Evolutionary conservation across 2,797 vertebrate species (phyloP).

Genomic region (Enteromius mattozi): DNA sequence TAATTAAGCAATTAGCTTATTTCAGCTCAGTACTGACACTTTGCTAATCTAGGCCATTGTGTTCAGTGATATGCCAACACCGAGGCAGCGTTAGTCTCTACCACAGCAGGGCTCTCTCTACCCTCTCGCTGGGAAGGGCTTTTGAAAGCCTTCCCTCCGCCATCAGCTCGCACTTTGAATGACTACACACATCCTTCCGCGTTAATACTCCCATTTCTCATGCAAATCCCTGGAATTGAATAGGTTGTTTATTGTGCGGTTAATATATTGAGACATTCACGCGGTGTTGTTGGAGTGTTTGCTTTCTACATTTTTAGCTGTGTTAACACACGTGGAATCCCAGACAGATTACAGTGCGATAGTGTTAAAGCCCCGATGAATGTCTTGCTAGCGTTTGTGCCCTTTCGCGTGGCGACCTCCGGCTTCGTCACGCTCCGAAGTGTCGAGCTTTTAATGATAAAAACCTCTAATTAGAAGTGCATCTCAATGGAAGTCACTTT

Average conservation of each 20-base stretch:
- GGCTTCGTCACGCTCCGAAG: slow-evolving; percentile 51
- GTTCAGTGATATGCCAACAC: slow-evolving; percentile 75
- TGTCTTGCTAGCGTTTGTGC: slow-evolving; percentile 66
- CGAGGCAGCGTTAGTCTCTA: slow-evolving; percentile 65
- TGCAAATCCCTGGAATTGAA: slow-evolving; percentile 83
- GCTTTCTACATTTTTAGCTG: slow-evolving; percentile 74
- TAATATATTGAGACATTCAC: slow-evolving; percentile 81
- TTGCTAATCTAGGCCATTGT: slow-evolving; percentile 81
- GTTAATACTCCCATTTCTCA: slow-evolving; percentile 80
- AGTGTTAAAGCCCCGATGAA: slow-evolving; percentile 73
- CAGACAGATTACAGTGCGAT: slow-evolving; percentile 80
- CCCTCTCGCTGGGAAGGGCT: slow-evolving; percentile 64
- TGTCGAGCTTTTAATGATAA: slow-evolving; percentile 52
- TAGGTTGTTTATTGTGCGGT: slow-evolving; percentile 82
- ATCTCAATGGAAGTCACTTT: slow-evolving; percentile 41
- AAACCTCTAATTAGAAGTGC: slow-evolving; percentile 61
- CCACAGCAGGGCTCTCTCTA: slow-evolving; percentile 59
- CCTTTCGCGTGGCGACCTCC: slow-evolving; percentile 49
- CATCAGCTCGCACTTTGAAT: slow-evolving; percentile 61
- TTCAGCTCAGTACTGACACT: slow-evolving; percentile 81
- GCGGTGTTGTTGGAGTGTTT: slow-evolving; percentile 80
- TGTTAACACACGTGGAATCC: slow-evolving; percentile 83
- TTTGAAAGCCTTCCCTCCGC: slow-evolving; percentile 73
- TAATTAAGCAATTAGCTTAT: slow-evolving; percentile 87
- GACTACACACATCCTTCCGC: slow-evolving; percentile 71